A percentile compares a stretch with the other conserved stretches of the same genome.
Evolutionary conservation across 2,797 vertebrate species (phyloP).

Genomic region (Gambusia yucatana): DNA sequence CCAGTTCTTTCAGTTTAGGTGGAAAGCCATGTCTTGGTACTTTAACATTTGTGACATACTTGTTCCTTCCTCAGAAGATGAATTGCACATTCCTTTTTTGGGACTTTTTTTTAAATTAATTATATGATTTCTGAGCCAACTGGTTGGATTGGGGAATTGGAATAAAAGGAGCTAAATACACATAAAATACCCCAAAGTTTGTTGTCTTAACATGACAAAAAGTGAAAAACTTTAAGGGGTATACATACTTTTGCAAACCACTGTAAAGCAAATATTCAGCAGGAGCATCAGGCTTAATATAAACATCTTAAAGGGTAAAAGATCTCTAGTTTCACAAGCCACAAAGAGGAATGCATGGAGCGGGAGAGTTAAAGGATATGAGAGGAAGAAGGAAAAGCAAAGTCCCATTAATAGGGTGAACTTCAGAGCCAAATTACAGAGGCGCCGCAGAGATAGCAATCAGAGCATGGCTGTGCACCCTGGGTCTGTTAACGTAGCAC

Average conservation of each 20-base stretch:
- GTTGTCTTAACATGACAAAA: not conserved
- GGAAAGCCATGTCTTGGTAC: not conserved
- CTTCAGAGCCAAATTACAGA: constrained; percentile 79
- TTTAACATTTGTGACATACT: not conserved
- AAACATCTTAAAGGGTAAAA: constrained; percentile 36
- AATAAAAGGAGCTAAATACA: not conserved
- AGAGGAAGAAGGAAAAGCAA: constrained; percentile 66
- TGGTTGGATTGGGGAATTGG: not conserved
- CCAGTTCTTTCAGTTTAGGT: not conserved
- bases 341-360: constrained; percentile 56
- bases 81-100: not conserved
- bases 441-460: constrained; percentile 80
- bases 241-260: not conserved
- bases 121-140: not conserved
- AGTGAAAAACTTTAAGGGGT: not conserved
- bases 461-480: constrained; percentile 68
- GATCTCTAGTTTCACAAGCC: constrained; percentile 34
- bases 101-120: not conserved
- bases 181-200: not conserved
- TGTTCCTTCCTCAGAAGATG: not conserved
- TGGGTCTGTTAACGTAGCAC: constrained; percentile 75
- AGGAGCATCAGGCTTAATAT: constrained; percentile 13
- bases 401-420: constrained; percentile 74
- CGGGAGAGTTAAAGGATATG: constrained; percentile 61
- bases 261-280: constrained; percentile 29